Conservation (phyloP, 2,113 vertebrate genomes). For the Notothenia coriiceps region DNA sequence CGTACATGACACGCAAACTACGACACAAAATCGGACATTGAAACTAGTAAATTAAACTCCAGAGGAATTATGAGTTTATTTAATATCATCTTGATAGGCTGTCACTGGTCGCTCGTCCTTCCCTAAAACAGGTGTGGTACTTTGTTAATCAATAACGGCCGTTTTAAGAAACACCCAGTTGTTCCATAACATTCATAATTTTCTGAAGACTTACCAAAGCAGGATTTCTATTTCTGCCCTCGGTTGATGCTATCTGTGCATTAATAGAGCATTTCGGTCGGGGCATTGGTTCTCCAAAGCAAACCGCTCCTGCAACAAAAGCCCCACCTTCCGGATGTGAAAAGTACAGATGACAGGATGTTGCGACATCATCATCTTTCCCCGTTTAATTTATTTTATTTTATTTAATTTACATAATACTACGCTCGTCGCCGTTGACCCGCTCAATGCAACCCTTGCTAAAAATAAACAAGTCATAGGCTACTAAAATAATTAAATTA, state of each 20-base stretch:
- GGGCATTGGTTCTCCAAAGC: conserved; percentile 47
- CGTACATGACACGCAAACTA: background rate
- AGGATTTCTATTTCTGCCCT: conserved; percentile 25
- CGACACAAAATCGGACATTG: background rate
- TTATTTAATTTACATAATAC: background rate
- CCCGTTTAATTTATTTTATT: background rate
- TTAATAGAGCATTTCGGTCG: conserved; percentile 36
- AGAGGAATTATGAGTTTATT: too few relatives aligned
- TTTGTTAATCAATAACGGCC: background rate
- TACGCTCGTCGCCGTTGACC: background rate
- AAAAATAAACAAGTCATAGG: background rate
- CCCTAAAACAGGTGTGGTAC: conserved; percentile 49
- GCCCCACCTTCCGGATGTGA: conserved; percentile 76
- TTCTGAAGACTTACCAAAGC: conserved; percentile 52
- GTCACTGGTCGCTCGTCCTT: conserved; percentile 25
- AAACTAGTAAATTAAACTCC: background rate
- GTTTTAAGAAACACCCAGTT: background rate
- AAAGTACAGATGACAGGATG: conserved; percentile 37
- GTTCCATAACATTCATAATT: background rate
- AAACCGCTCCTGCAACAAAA: conserved; percentile 69
- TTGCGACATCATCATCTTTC: conserved; percentile 5
- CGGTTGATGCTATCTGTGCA: conserved; percentile 61
- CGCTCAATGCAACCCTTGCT: background rate
- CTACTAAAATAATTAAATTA: too few relatives aligned
- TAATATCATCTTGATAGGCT: background rate